Percentiles rank a stretch among this genome's conserved stretches.
These are phyloP conservation scores for Samia ricini DNA, from an alignment of 1,140 invertebrate species.

Conservation along the genomic window DNA sequence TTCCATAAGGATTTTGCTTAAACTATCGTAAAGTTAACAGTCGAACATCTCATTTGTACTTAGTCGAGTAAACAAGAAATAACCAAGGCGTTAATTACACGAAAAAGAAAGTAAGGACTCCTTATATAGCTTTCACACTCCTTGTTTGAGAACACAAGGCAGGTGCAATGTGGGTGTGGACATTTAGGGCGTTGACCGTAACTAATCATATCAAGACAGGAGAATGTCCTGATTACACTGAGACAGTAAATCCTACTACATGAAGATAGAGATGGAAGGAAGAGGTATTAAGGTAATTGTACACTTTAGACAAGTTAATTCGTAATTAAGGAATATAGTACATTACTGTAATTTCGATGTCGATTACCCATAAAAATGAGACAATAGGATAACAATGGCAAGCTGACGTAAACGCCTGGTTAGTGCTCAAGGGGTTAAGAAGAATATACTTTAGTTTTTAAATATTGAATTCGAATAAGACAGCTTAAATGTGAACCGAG, in stretches of 20 bases:
- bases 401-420: too few relatives aligned
- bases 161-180: not conserved
- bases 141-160: not conserved
- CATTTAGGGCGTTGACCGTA: constrained; percentile 1
- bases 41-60: not conserved
- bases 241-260: not conserved
- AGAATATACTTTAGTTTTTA: too few relatives aligned
- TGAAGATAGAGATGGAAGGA: not conserved
- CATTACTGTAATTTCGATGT: too few relatives aligned
- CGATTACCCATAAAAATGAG: too few relatives aligned
- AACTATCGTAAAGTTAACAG: not conserved
- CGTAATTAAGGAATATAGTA: too few relatives aligned
- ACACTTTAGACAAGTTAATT: too few relatives aligned
- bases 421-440: too few relatives aligned
- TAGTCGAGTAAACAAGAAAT: not conserved
- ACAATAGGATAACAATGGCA: too few relatives aligned
- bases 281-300: too few relatives aligned
- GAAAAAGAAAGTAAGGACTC: not conserved
- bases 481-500: too few relatives aligned
- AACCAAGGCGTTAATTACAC: not conserved
- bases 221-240: not conserved
- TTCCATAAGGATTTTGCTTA: not conserved
- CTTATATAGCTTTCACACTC: constrained; percentile 9
- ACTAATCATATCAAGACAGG: not conserved
- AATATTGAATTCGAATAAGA: too few relatives aligned